Base-by-base conservation (phyloP, 2,797 vertebrate species). In the Spondyliosoma cantharus region DNA sequence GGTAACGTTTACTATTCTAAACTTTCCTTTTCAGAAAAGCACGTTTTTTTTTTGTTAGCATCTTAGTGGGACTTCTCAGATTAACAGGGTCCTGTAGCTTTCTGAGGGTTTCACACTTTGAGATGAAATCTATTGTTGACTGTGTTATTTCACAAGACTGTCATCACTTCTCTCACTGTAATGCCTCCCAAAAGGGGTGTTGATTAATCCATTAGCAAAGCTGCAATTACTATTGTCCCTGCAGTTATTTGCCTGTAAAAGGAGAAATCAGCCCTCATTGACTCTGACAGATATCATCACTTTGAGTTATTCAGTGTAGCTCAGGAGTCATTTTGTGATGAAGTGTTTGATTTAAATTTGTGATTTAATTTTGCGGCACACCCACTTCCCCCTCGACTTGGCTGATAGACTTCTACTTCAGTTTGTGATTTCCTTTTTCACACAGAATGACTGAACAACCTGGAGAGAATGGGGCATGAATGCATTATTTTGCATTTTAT, bases 181-280 rank as follows among this genome's bases (percentile, higher is more conserved):
- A 82, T 74, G 53, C 32, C 62, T 73, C 73, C 77, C 66, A 71
- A 83, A 81, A 61, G 54, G n/a, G 58, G 25, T 66, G 81, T 75
- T 86, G 86, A 89, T 88, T 84, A 83, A 79, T 83, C 83, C 77
- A 89, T 87, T 86, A 87, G 64, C 78, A 43, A 80, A 80, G 67
- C 71, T 62, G 46, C 62, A 87, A 80, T 82, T 75, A 70, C 61
- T 60, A 63, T 68, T 67, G 80, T 70, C 54, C 78, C 79, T 59
- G 70, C 79, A 83, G 80, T 79, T 73, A 72, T 85, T 84, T 86
- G 65, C 59, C 52, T 54, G 27, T 58, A 59, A 87, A 71, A 83
- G 61, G 42, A 81, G 29, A 76, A 78, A 80, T 59, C 61, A 32
- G 27, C 49, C 69, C 43, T 82, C 16, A 32, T 37, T 37, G 59